A percentile compares a stretch with the other conserved stretches of the same genome.
These are phyloP conservation scores for Microcebus griseorufus DNA, from an alignment of 2,113 vertebrate genomes.

Conservation along the genomic window DNA sequence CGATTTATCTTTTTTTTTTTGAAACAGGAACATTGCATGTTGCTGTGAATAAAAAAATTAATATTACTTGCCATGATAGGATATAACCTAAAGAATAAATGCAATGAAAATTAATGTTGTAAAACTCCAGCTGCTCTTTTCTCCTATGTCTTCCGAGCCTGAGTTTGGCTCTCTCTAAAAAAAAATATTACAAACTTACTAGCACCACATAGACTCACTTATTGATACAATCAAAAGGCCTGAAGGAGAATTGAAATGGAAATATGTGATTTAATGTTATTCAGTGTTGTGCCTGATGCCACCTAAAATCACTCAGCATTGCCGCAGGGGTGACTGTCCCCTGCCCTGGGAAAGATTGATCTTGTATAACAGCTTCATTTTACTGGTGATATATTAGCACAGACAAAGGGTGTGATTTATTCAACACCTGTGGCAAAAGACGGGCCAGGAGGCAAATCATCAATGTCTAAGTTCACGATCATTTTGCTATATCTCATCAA, in stretches of 20 bases:
- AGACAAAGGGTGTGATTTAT: not conserved
- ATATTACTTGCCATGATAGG: too few relatives aligned
- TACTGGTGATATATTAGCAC: not conserved
- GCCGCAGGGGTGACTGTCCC: accelerated
- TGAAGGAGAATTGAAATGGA: too few relatives aligned
- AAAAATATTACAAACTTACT: not conserved
- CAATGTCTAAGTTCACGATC: not conserved
- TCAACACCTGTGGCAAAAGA: not conserved
- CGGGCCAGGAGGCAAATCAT: not conserved
- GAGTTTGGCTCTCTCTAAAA: not conserved
- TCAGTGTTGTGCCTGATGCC: not conserved
- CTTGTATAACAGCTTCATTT: not conserved
- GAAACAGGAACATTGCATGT: not conserved
- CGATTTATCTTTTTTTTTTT: not conserved
- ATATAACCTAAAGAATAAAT: not conserved
- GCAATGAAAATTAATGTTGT: not conserved
- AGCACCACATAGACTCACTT: not conserved
- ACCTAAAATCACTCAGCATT: not conserved
- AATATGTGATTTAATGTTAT: not conserved
- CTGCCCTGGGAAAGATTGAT: not conserved
- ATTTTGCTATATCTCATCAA: not conserved
- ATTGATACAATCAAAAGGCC: not conserved
- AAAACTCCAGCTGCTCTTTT: not conserved
- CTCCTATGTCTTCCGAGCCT: not conserved
- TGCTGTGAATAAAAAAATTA: not conserved